Evolutionary conservation across 30 jellyfish, hydroid and myxozoan species (phyloP).

Genomic region (Aurelia coerulea): DNA sequence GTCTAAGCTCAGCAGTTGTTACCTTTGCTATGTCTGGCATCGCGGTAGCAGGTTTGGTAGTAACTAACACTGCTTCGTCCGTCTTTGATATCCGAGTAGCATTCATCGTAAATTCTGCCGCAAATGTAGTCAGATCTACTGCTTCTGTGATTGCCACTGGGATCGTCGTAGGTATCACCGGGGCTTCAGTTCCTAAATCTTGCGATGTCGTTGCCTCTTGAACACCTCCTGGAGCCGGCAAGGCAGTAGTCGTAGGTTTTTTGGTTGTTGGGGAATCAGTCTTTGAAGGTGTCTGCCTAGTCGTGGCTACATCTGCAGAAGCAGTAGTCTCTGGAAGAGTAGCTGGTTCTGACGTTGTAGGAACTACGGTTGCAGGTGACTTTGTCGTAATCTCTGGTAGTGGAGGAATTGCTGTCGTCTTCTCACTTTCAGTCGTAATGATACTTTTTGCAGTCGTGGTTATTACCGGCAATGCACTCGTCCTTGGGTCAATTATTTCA

Average conservation of each 20-base stretch:
- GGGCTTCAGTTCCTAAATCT: background rate
- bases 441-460: too few relatives aligned
- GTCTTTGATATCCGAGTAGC: background rate
- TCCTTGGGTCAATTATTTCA: too few relatives aligned
- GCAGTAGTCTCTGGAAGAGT: background rate
- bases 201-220: too few relatives aligned
- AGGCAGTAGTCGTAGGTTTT: too few relatives aligned
- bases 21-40: background rate
- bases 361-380: conserved; percentile 19
- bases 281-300: too few relatives aligned
- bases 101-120: conserved; percentile 9
- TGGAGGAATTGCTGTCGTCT: background rate
- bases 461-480: too few relatives aligned
- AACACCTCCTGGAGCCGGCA: too few relatives aligned
- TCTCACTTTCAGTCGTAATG: too few relatives aligned
- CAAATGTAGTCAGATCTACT: conserved; percentile 8
- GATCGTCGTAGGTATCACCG: background rate
- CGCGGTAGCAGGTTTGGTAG: background rate
- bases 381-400: background rate
- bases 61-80: background rate
- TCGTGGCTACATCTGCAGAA: too few relatives aligned
- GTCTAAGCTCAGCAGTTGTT: too few relatives aligned
- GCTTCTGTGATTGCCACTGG: background rate
- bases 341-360: conserved; percentile 1
- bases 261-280: too few relatives aligned